Evolutionary conservation across 1,140 invertebrate species (phyloP).

Genomic region (Lethrus apterus): DNA sequence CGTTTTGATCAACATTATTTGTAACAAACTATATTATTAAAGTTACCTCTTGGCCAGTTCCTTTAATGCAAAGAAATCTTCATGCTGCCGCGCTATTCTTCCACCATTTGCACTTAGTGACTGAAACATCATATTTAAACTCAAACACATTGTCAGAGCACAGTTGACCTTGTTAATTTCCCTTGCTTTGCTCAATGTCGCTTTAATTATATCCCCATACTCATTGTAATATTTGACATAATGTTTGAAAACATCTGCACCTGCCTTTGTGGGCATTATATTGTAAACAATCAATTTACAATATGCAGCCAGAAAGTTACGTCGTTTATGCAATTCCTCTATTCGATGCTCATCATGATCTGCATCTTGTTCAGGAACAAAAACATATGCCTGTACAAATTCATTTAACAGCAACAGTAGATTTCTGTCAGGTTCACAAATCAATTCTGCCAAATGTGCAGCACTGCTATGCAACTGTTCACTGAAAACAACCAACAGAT

Average conservation of each 20-base stretch:
- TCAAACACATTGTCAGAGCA: slow-evolving; percentile 88
- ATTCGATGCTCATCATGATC: slow-evolving; percentile 87
- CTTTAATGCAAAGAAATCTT: slow-evolving; percentile 81
- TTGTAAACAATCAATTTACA: slow-evolving; percentile 98
- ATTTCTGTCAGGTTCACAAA: slow-evolving; percentile 73
- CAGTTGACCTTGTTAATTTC: slow-evolving; percentile 98
- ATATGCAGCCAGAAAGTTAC: slow-evolving; percentile 93
- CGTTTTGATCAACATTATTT: no score
- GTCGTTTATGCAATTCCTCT: slow-evolving; percentile 90
- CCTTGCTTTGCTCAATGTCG: slow-evolving; percentile 88
- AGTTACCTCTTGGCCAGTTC: slow-evolving; percentile 96
- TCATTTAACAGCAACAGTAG: slow-evolving; percentile 79
- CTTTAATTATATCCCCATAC: slow-evolving; percentile 99
- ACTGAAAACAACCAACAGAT: slow-evolving; percentile 91
- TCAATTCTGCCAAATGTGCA: slow-evolving; percentile 59
- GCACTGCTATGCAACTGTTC: slow-evolving; percentile 62
- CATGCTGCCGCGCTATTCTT: slow-evolving; percentile 59
- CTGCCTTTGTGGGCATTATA: slow-evolving; percentile 84
- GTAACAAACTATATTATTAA: no score
- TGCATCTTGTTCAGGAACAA: slow-evolving; percentile 45
- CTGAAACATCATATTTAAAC: slow-evolving; percentile 77
- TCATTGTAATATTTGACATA: slow-evolving; percentile 98
- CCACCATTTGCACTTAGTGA: slow-evolving; percentile 49
- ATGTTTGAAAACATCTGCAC: slow-evolving; percentile 93
- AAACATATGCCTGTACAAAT: slow-evolving; percentile 92